phyloP scores from a whole-genome alignment of 1,140 invertebrate genomes.

The Tetragnatha versicolor region DNA sequence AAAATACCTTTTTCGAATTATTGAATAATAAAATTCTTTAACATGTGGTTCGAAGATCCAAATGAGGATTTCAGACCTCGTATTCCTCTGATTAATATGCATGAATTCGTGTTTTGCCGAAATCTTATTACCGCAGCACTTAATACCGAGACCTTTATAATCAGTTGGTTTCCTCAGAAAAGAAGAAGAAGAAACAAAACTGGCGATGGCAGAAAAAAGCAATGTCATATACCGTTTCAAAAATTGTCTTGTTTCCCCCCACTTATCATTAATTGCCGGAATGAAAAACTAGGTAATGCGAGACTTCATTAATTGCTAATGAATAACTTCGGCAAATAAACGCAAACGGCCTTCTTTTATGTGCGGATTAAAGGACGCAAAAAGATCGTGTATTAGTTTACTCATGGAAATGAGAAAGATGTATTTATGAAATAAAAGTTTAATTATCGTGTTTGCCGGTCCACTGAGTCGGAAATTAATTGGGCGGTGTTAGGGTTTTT shows the following conservation, averaged over 20 bases:
- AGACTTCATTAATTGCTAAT: conserved; percentile 35
- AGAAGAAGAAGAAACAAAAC: no score
- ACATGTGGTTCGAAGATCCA: no score
- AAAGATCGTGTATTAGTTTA: not conserved
- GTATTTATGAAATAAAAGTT: conserved; percentile 22
- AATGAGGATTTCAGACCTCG: no score
- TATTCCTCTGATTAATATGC: not conserved
- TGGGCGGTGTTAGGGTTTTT: not conserved
- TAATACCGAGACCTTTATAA: not conserved
- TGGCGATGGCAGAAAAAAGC: no score
- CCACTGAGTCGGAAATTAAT: conserved; percentile 29
- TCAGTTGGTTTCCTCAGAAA: no score
- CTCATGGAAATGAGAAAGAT: not conserved
- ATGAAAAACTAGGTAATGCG: conserved; percentile 16
- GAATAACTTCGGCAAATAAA: conserved; percentile 31
- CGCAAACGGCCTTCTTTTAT: conserved; percentile 2
- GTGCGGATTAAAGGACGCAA: conserved; percentile 21
- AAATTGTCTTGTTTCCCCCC: conserved; percentile 19
- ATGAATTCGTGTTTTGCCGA: not conserved
- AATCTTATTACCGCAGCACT: not conserved
- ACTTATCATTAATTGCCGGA: conserved; percentile 35
- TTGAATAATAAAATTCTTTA: no score
- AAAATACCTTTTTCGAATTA: no score
- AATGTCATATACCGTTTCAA: not conserved
- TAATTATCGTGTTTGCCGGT: conserved; percentile 28